Percentiles rank a stretch among this genome's conserved stretches.
Conservation (phyloP, 2,113 vertebrate genomes). For the Opisthocomus hoazin region DNA sequence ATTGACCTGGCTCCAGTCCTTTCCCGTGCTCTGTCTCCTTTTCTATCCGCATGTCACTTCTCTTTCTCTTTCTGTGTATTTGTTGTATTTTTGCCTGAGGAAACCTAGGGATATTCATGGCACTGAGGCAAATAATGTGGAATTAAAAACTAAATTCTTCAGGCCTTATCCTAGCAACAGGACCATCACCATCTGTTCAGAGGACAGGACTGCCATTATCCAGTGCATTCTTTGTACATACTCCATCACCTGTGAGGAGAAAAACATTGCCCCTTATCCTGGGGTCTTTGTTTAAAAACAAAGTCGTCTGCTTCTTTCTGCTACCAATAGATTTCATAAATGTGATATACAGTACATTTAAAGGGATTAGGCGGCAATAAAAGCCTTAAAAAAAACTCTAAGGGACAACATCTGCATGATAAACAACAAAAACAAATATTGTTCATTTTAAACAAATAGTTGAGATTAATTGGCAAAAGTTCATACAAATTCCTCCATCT, state of each 20-base stretch:
- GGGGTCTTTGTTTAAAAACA: conserved; percentile 73
- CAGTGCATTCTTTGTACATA: conserved; percentile 76
- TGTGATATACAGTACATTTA: conserved; percentile 63
- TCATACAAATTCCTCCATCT: neutral
- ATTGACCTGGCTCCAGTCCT: conserved; percentile 72
- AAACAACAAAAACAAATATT: conserved; percentile 55
- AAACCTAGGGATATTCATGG: conserved; percentile 87
- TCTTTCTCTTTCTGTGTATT: conserved; percentile 69
- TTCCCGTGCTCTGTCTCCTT: conserved; percentile 61
- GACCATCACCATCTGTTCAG: conserved; percentile 90
- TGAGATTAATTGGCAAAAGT: neutral
- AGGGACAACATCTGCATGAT: conserved; percentile 29
- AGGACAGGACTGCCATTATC: conserved; percentile 83
- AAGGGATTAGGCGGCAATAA: conserved; percentile 35
- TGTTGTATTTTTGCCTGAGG: conserved; percentile 77
- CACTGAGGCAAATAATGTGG: conserved; percentile 92
- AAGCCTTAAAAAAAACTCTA: neutral
- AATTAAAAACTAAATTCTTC: conserved; percentile 96
- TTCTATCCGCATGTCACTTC: conserved; percentile 61
- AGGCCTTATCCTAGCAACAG: conserved; percentile 92
- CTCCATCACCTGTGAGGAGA: conserved; percentile 87
- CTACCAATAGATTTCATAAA: conserved; percentile 59
- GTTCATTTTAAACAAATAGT: conserved; percentile 38
- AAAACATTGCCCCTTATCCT: conserved; percentile 69
- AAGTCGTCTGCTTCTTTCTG: conserved; percentile 62